Evolutionary conservation across 2,797 vertebrate genomes (phyloP).

Genomic region (Pelodytes ibericus): DNA sequence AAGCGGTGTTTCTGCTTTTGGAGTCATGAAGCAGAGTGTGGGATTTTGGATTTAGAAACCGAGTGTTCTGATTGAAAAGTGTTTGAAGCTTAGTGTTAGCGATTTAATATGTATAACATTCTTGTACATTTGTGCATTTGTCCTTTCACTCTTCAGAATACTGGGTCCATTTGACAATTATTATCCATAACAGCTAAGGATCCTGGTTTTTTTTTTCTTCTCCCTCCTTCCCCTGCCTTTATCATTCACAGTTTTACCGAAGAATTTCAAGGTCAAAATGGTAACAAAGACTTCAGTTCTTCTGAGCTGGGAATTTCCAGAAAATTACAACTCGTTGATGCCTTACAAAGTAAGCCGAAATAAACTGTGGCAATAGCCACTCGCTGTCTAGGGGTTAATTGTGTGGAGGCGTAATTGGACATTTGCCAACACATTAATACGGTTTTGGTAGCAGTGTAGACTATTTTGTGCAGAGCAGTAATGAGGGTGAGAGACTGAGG

Average conservation of each 20-base stretch:
- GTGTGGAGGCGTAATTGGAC: no score
- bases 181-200: conserved; percentile 22
- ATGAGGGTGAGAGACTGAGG: no score
- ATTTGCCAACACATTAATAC: no score
- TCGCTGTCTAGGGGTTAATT: no score
- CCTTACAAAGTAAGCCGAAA: conserved; percentile 84
- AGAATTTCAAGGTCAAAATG: conserved; percentile 98
- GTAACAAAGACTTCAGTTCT: conserved; percentile 91
- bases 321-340: conserved; percentile 78
- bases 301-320: conserved; percentile 92
- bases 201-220: conserved; percentile 59
- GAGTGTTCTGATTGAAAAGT: not conserved
- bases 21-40: conserved; percentile 59
- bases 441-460: no score
- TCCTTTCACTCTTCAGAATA: conserved; percentile 8
- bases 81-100: not conserved
- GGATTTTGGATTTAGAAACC: conserved; percentile 21
- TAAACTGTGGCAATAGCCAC: no score
- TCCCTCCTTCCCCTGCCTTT: conserved; percentile 32
- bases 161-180: conserved; percentile 2
- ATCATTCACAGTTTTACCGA: conserved; percentile 87
- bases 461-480: no score
- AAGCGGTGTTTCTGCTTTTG: conserved; percentile 33
- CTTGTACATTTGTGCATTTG: conserved; percentile 5
- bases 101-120: not conserved